Percentiles rank a stretch among this genome's conserved stretches.
These are phyloP conservation scores for Gorsachius goisagi DNA, from an alignment of 2,113 vertebrate species.

Conservation along the genomic window DNA sequence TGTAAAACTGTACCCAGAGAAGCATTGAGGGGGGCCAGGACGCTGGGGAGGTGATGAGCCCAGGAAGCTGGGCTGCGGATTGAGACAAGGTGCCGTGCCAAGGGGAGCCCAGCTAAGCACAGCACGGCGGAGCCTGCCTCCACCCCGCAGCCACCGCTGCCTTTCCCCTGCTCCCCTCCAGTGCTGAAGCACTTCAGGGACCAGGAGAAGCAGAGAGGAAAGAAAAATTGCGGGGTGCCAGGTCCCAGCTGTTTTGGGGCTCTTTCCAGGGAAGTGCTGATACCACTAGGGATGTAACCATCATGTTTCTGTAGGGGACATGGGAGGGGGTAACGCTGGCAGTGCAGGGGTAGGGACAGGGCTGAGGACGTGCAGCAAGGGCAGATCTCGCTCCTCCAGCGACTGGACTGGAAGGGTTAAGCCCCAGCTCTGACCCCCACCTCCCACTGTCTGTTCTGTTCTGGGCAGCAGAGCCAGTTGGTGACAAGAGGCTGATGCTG, in stretches of 20 bases:
- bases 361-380: neutral
- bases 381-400: neutral
- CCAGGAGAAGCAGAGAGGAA: neutral
- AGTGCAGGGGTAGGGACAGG: neutral
- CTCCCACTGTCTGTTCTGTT: neutral
- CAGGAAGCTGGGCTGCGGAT: fast-evolving
- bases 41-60: neutral
- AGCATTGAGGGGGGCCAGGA: neutral
- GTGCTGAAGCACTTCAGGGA: neutral
- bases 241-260: neutral
- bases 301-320: neutral
- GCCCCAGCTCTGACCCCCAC: constrained; percentile 11
- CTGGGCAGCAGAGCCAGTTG: constrained; percentile 68
- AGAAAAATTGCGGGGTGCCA: neutral
- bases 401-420: constrained; percentile 5
- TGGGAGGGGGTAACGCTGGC: neutral
- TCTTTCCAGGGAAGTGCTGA: neutral
- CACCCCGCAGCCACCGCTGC: neutral
- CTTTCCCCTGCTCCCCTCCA: neutral
- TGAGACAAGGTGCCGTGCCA: neutral
- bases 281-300: neutral
- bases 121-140: neutral
- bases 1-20: neutral
- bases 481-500: constrained; percentile 75
- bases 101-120: neutral